Evolutionary conservation across 2,113 vertebrate species (phyloP).

Genomic region (Serinus canaria): DNA sequence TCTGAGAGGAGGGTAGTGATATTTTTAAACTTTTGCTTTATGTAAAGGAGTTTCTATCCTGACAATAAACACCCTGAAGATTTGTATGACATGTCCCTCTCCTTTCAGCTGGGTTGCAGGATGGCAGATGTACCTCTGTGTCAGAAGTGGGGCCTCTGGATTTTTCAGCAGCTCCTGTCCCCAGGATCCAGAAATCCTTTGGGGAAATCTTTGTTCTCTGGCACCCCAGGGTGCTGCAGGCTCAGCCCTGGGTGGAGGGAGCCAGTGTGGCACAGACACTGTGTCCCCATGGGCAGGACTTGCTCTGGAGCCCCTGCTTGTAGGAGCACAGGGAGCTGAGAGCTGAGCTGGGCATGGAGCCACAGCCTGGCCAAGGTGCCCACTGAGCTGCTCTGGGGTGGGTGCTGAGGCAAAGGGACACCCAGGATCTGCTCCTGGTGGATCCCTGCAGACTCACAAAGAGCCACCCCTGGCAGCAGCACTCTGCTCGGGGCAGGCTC

Average conservation of each 20-base stretch:
- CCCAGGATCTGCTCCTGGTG: neutral
- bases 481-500: neutral
- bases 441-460: neutral
- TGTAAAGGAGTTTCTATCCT: constrained; percentile 20
- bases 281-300: neutral
- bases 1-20: constrained; percentile 12
- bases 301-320: neutral
- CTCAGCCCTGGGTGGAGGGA: accelerated
- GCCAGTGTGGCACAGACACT: accelerated
- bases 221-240: neutral
- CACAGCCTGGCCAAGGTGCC: neutral
- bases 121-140: accelerated
- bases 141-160: neutral
- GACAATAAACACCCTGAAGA: constrained; percentile 55
- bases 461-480: neutral
- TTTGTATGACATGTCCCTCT: constrained; percentile 17
- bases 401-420: neutral
- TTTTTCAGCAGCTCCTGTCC: neutral
- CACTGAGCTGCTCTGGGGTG: neutral
- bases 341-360: neutral
- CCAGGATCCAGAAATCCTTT: neutral
- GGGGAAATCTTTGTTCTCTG: neutral
- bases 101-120: neutral
- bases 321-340: neutral
- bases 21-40: constrained; percentile 60